Evolutionary conservation across 2,113 vertebrate species (phyloP).

Genomic region (Machaerirhynchus nigripectus): DNA sequence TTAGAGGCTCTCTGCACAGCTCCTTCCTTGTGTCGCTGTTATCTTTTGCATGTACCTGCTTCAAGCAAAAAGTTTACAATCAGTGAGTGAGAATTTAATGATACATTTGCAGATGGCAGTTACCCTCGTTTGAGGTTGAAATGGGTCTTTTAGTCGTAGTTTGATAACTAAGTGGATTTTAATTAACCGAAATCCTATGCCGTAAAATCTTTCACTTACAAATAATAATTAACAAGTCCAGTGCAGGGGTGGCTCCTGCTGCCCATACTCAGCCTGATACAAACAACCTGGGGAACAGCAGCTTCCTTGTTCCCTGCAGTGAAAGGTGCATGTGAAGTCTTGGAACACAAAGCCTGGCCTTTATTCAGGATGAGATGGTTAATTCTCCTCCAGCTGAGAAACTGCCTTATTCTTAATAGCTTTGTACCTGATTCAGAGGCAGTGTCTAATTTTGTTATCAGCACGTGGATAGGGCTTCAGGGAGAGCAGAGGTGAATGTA

Average conservation of each 20-base stretch:
- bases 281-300: not conserved
- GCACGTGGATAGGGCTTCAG: not conserved
- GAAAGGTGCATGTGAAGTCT: not conserved
- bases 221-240: not conserved
- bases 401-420: not conserved
- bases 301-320: not conserved
- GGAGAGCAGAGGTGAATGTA: not conserved
- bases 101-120: not conserved
- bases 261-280: fast-evolving
- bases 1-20: not conserved
- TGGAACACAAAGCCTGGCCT: not conserved
- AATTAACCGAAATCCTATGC: not conserved
- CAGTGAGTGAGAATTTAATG: not conserved
- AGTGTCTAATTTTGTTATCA: not conserved
- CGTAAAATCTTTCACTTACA: not conserved
- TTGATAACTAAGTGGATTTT: not conserved
- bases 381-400: not conserved
- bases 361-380: not conserved
- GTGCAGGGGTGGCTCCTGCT: not conserved
- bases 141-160: not conserved
- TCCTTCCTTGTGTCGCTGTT: not conserved
- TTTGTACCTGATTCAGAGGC: not conserved
- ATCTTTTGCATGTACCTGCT: not conserved
- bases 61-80: not conserved
- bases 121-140: not conserved